A percentile compares a stretch with the other conserved stretches of the same genome.
These are phyloP conservation scores for Heliothis subflexa DNA, from an alignment of 1,140 invertebrate genomes.

Conservation along the genomic window DNA sequence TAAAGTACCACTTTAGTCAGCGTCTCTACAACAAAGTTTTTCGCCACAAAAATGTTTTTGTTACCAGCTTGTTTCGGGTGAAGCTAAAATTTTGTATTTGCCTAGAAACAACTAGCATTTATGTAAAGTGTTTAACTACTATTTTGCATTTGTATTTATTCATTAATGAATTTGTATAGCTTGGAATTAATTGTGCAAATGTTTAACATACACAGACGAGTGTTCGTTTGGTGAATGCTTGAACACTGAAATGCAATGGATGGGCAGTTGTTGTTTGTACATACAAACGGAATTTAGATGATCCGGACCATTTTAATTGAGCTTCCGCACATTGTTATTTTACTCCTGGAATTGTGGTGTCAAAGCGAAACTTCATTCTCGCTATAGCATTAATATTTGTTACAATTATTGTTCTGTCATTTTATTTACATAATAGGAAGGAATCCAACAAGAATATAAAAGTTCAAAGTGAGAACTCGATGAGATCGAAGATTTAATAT, in stretches of 20 bases:
- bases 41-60: conserved; percentile 27
- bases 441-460: too few relatives aligned
- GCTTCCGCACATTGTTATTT: conserved; percentile 1
- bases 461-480: neutral
- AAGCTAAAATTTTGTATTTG: neutral
- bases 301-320: conserved; percentile 11
- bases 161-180: conserved; percentile 13
- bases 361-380: neutral
- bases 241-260: conserved; percentile 30
- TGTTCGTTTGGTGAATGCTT: conserved; percentile 3
- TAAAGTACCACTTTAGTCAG: conserved; percentile 36
- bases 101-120: neutral
- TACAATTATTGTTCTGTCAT: neutral
- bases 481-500: neutral
- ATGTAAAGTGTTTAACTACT: neutral
- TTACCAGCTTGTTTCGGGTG: neutral
- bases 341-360: neutral
- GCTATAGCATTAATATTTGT: neutral
- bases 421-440: too few relatives aligned
- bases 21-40: conserved; percentile 24
- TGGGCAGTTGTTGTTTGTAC: neutral
- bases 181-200: conserved; percentile 24
- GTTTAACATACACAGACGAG: neutral
- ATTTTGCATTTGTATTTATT: neutral
- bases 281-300: conserved; percentile 25